Evolutionary conservation across 2,888 invertebrate species (phyloP).

Genomic region (Cerceris rybyensis): DNA sequence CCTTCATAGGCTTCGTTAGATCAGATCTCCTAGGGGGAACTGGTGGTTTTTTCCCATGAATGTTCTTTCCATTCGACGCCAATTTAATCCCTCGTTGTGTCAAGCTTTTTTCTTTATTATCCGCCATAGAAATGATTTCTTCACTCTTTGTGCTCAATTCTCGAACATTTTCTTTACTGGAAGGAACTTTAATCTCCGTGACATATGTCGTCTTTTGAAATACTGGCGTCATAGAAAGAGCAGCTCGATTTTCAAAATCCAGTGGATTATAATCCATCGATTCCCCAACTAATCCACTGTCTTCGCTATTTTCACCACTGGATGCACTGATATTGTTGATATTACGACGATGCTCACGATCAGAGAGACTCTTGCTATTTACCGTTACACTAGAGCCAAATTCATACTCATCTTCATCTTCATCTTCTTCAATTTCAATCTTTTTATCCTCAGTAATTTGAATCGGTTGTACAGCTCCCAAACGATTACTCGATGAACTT

Average conservation of each 20-base stretch:
- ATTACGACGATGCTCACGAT: slow-evolving; percentile 70
- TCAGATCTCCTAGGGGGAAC: slow-evolving; percentile 82
- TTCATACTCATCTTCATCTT: slow-evolving; percentile 71
- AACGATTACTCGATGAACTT: not conserved
- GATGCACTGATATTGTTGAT: slow-evolving; percentile 79
- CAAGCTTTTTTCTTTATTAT: slow-evolving; percentile 54
- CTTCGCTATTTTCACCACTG: slow-evolving; percentile 78
- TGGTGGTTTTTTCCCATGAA: slow-evolving; percentile 81
- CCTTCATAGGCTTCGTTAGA: slow-evolving; percentile 73
- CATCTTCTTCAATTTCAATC: slow-evolving; percentile 63
- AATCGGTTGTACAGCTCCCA: not conserved
- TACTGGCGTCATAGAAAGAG: slow-evolving; percentile 80
- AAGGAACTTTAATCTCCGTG: slow-evolving; percentile 88
- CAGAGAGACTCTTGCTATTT: slow-evolving; percentile 68
- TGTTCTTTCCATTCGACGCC: slow-evolving; percentile 76
- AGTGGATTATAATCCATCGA: slow-evolving; percentile 71
- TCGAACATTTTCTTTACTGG: slow-evolving; percentile 71
- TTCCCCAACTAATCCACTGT: slow-evolving; percentile 75
- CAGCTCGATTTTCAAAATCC: slow-evolving; percentile 75
- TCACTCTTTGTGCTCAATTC: slow-evolving; percentile 53
- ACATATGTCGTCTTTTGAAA: slow-evolving; percentile 85
- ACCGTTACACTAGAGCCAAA: slow-evolving; percentile 72
- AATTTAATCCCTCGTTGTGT: slow-evolving; percentile 59
- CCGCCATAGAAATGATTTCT: slow-evolving; percentile 62
- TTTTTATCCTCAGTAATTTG: slow-evolving; percentile 33